Base-by-base conservation (phyloP, 1,140 invertebrate species). In the Pseudomyrmex cubaensis region DNA sequence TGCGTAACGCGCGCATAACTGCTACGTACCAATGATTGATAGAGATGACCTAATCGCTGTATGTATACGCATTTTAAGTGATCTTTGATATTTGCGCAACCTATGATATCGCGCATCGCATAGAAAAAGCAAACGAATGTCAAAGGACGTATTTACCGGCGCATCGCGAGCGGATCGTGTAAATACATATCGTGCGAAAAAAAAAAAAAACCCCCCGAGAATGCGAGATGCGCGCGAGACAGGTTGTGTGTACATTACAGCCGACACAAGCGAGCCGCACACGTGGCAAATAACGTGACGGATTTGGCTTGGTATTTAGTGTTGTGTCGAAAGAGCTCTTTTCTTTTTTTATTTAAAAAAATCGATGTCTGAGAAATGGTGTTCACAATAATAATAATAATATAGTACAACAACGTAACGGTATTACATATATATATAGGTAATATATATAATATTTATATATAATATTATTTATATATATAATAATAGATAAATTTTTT, bases 301-400 rank as follows among this genome's bases (percentile, higher is more conserved):
- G 83, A 88, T 78, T 87, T 85, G 63, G 83, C 77, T 82, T 76
- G 64, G 61, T 76, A 83, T 87, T 80, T 82, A 59, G 77, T 83
- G 84, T 35, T 77, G 77, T 86, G 70, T 89, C 82, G 82, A 88
- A 91, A 92, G 85, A 92, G 85, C 90, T 91, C 83, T 90, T 92
- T 89, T 88, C 84, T 89, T 88, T 93, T 35, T 93, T 93, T 93
- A 92, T 93, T 93, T 92, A 92, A 92, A 93, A 91, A 93, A 93
- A 93, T 94, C 93, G 93, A 93, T 93, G 93, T 94, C 87, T 93
- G 93, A 93, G 92, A 93, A 94, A 93, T 93, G 93, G 93, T 94
- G 92, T 93, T 94, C 92, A 93, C 92, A 93, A 92, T 93, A 93
- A 93, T 20, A 20, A 20, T 93, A 93, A 92, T 93, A 93, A 93